phyloP scores from a whole-genome alignment of 2,888 invertebrate genomes.

The Eumacrocentrus americanus region DNA sequence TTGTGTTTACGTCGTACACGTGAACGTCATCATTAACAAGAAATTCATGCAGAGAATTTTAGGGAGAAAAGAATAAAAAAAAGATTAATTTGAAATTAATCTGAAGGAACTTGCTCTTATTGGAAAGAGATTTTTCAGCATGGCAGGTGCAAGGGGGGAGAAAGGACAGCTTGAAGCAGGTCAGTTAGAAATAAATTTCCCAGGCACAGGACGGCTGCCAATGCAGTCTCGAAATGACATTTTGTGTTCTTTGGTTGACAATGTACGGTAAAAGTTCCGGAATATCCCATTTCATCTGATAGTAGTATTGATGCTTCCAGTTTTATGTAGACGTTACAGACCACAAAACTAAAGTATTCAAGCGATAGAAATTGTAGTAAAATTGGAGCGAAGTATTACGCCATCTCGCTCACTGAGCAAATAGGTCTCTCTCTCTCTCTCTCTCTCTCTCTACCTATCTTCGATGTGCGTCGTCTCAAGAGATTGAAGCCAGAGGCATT shows the following conservation, averaged over 20 bases:
- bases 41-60: not conserved
- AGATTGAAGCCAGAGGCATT: too few relatives aligned
- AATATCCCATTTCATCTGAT: not conserved
- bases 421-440: too few relatives aligned
- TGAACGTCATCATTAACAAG: not conserved
- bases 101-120: too few relatives aligned
- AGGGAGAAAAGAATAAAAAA: not conserved
- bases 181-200: slow-evolving; percentile 43
- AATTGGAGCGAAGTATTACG: not conserved
- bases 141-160: too few relatives aligned
- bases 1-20: slow-evolving; percentile 8
- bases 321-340: not conserved
- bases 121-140: too few relatives aligned
- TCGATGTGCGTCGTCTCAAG: too few relatives aligned
- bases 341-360: not conserved
- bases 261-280: not conserved
- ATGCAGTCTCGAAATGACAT: slow-evolving; percentile 42
- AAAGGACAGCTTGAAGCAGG: too few relatives aligned
- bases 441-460: not conserved
- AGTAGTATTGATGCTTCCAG: not conserved
- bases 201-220: slow-evolving; percentile 41
- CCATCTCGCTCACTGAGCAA: not conserved
- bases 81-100: not conserved
- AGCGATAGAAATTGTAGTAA: not conserved
- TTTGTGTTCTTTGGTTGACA: slow-evolving; percentile 27